Evolutionary conservation across 2,888 invertebrate genomes (phyloP), one percentile per base, ranked within the genome.

Genomic region (Luperina testacea): DNA sequence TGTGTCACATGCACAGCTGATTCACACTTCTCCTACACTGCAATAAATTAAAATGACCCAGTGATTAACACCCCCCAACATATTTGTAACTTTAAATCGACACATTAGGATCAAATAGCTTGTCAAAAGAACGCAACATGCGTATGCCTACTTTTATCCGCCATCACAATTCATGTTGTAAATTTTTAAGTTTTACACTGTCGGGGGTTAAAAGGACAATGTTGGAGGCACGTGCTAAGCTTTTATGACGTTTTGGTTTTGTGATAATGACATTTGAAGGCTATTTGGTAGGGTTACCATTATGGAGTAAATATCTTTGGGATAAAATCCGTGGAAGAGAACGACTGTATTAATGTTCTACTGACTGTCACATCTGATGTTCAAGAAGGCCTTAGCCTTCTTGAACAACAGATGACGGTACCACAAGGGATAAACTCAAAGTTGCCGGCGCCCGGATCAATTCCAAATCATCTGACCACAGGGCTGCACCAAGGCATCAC

Each of bases 221-320:
- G 48, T 51, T 63, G 27, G 53, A 42, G 67, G 72, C 78, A 75
- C 71, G 80, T 67, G 69, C 69, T 72, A 15, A 48, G 61, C 24
- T 82, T 74, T 86, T 94, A 87, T 53, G 88, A 65, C 91, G 13
- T 93, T 93, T 90, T 88, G 57, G 45, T 85, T 71, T 76, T 77
- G 75, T 42, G 45, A 53, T 61, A n/a, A 65, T 63, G 42, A 27
- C 20, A 11, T 32, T 65, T 65, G 27, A 75, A 77, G 75, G 72
- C 70, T 67, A 63, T 74, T 64, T 76, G 48, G 38, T 85, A 83
- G 83, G 76, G 81, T 78, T 17, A 71, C 83, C 75, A 83, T 51
- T 0, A 42, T 27, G 0, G 0, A 24, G 13, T 17, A 1, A 0
- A 15, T n/a, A 27, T 61, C 64, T 75, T 74, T 61, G 20, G 72